phyloP scores from a whole-genome alignment of 2,888 invertebrate genomes.

The Acleris laterana region DNA sequence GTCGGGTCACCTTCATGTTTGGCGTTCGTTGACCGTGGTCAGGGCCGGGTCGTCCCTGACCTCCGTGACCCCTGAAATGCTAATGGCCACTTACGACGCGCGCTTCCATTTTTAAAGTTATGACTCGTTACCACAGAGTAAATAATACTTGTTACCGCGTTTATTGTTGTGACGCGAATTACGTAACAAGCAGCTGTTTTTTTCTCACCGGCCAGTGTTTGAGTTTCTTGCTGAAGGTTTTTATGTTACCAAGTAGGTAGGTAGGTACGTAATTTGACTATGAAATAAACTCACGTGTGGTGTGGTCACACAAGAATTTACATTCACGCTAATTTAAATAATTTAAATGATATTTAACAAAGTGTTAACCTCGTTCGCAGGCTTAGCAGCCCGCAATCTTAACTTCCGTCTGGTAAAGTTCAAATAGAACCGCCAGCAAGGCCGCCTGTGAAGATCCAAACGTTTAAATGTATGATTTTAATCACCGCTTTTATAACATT shows the following conservation, averaged over 20 bases:
- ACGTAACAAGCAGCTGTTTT: too few relatives aligned
- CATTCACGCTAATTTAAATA: too few relatives aligned
- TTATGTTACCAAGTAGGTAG: too few relatives aligned
- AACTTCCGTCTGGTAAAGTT: slow-evolving; percentile 19
- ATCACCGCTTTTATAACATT: slow-evolving; percentile 12
- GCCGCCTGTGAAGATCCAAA: slow-evolving; percentile 4
- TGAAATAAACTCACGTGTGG: too few relatives aligned
- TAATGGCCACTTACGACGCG: slow-evolving; percentile 47
- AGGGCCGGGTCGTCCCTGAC: slow-evolving; percentile 73
- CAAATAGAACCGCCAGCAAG: slow-evolving; percentile 23
- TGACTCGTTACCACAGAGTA: too few relatives aligned
- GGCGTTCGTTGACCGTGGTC: slow-evolving; percentile 80
- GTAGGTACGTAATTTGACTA: too few relatives aligned
- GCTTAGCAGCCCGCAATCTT: not conserved
- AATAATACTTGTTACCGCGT: too few relatives aligned
- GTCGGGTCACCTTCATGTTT: slow-evolving; percentile 77
- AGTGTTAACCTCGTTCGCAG: not conserved
- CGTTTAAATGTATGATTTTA: slow-evolving; percentile 13
- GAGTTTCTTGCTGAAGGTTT: too few relatives aligned
- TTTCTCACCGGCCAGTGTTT: too few relatives aligned
- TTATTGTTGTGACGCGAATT: too few relatives aligned
- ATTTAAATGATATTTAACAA: not conserved
- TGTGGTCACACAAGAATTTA: not conserved
- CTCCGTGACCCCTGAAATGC: slow-evolving; percentile 45
- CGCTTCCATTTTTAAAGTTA: slow-evolving; percentile 15